A percentile compares a stretch with the other conserved stretches of the same genome.
phyloP scores from a whole-genome alignment of 1,140 invertebrate species.

The Ruditapes philippinarum region DNA sequence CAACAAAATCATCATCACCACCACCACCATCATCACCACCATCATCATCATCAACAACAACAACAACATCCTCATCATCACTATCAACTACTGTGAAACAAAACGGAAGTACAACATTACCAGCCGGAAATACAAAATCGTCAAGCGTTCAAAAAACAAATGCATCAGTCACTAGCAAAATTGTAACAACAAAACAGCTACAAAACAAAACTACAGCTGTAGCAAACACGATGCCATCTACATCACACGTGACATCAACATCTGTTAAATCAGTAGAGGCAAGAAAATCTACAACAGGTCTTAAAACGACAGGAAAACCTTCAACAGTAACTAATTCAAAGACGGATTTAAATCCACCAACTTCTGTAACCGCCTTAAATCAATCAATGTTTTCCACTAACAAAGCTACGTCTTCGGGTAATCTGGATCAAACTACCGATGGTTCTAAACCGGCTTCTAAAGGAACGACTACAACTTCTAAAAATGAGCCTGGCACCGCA shows the following conservation, averaged over 20 bases:
- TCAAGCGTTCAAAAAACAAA: neutral
- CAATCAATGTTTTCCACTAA: neutral
- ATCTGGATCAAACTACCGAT: neutral
- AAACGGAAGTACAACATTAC: neutral
- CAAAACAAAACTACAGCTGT: neutral
- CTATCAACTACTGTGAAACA: neutral
- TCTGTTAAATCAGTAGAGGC: neutral
- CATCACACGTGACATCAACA: neutral
- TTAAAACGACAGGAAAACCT: neutral
- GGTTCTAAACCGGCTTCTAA: neutral
- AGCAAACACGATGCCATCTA: neutral
- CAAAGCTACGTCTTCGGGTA: neutral
- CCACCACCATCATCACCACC: neutral
- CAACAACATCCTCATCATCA: neutral
- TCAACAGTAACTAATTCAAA: neutral
- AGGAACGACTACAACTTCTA: neutral
- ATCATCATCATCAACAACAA: conserved; percentile 16
- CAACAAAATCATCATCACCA: conserved; percentile 6
- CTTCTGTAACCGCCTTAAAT: neutral
- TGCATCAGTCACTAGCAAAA: neutral
- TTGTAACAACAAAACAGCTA: neutral
- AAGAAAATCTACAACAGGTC: neutral
- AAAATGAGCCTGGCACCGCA: neutral
- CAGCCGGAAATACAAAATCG: neutral
- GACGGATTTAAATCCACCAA: neutral